Evolutionary conservation across 2,797 vertebrate genomes (phyloP).

Genomic region (Amniataba percoides): DNA sequence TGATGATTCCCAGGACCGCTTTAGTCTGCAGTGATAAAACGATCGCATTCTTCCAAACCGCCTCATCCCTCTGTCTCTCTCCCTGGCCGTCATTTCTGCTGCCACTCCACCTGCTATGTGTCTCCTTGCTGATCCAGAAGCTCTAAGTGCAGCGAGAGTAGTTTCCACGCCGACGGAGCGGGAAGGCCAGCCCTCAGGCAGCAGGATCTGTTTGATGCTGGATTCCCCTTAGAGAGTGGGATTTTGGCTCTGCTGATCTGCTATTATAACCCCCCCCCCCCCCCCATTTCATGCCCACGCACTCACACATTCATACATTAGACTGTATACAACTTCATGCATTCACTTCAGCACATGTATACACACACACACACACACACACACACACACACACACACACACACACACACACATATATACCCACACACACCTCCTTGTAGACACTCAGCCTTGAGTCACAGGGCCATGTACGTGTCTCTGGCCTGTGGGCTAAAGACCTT

Average conservation of each 20-base stretch:
- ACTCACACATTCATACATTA: conserved; percentile 50
- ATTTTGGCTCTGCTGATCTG: conserved; percentile 62
- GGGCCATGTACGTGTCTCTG: conserved; percentile 57
- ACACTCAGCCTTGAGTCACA: conserved; percentile 59
- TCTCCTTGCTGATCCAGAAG: conserved; percentile 60
- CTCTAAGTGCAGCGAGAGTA: conserved; percentile 56
- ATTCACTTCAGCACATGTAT: conserved; percentile 23
- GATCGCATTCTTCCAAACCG: conserved; percentile 55
- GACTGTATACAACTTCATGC: conserved; percentile 33
- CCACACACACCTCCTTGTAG: conserved; percentile 18
- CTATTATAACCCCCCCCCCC: conserved; percentile 40
- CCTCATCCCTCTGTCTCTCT: conserved; percentile 48
- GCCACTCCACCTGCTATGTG: conserved; percentile 60
- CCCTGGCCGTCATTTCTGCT: conserved; percentile 43
- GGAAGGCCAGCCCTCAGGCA: conserved; percentile 70
- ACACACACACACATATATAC: conserved; percentile 13
- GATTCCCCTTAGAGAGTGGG: conserved; percentile 58
- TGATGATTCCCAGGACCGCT: conserved; percentile 56
- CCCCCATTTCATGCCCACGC: conserved; percentile 47
- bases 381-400: conserved; percentile 2
- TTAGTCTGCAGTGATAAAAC: conserved; percentile 58
- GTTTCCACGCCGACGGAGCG: conserved; percentile 59
- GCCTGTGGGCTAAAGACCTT: conserved; percentile 79
- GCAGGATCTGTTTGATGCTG: conserved; percentile 67
- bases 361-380: conserved; percentile 1